phyloP scores from a whole-genome alignment of 2,888 invertebrate genomes.

The Drosophila peninsularis region DNA sequence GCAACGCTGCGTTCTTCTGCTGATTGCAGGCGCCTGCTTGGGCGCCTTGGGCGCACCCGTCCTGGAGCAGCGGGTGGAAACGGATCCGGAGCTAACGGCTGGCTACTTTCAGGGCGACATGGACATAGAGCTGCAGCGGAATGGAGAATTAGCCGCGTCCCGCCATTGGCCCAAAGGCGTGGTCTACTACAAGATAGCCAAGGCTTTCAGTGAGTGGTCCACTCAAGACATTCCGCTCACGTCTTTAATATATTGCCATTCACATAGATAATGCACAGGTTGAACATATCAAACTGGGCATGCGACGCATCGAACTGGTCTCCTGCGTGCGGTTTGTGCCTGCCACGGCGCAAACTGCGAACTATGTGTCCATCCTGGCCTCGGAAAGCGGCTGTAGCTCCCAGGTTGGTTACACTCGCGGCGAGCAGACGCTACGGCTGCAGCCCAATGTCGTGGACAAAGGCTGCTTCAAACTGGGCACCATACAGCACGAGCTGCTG shows the following conservation, averaged over 20 bases:
- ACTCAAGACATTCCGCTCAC: neutral
- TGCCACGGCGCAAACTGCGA: constrained; percentile 82
- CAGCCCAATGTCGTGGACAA: constrained; percentile 50
- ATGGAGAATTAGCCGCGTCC: constrained; percentile 86
- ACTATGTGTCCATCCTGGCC: constrained; percentile 59
- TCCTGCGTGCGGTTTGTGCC: constrained; percentile 90
- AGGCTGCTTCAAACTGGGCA: constrained; percentile 84
- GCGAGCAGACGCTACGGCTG: constrained; percentile 69
- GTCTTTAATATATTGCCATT: neutral
- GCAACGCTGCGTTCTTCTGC: too few species aligned
- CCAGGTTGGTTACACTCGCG: constrained; percentile 88
- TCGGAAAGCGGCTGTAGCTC: constrained; percentile 90
- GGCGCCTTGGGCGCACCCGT: constrained; percentile 22
- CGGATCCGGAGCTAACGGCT: constrained; percentile 90
- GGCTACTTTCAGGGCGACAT: constrained; percentile 91
- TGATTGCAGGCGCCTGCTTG: too few species aligned
- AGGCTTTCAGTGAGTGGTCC: constrained; percentile 53
- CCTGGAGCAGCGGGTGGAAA: constrained; percentile 13
- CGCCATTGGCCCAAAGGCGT: constrained; percentile 88
- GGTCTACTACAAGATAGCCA: constrained; percentile 86
- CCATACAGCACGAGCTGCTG: constrained; percentile 91
- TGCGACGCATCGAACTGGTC: constrained; percentile 88
- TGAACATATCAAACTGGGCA: constrained; percentile 87
- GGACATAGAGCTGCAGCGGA: constrained; percentile 86
- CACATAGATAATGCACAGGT: constrained; percentile 84